A percentile compares a stretch with the other conserved stretches of the same genome.
phyloP scores from a whole-genome alignment of 2,113 vertebrate genomes.

The Rhinopomastus cyanomelas region DNA sequence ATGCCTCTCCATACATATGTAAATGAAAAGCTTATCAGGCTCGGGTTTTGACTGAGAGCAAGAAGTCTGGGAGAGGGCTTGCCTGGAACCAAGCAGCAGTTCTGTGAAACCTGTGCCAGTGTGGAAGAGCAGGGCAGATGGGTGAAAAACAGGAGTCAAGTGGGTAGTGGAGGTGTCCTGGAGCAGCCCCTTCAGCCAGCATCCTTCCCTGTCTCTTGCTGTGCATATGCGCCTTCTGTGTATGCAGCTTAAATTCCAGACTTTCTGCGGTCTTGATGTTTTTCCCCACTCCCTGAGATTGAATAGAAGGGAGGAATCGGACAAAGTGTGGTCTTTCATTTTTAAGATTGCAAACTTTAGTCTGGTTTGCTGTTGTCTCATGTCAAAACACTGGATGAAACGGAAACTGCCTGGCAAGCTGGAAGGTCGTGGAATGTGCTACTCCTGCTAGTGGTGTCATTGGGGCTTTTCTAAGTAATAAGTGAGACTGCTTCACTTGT shows the following conservation, averaged over 20 bases:
- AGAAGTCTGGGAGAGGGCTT: background rate
- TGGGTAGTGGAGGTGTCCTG: background rate
- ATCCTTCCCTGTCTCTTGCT: background rate
- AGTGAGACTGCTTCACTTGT: background rate
- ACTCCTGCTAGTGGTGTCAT: background rate
- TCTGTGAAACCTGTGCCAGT: background rate
- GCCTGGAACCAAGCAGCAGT: background rate
- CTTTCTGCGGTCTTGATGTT: background rate
- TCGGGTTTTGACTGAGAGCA: conserved; percentile 27
- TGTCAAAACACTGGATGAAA: background rate
- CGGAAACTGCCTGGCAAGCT: background rate
- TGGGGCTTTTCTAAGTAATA: background rate
- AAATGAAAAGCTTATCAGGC: conserved; percentile 20
- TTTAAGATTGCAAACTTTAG: background rate
- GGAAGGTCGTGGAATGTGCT: background rate
- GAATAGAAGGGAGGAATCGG: background rate
- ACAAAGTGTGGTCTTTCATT: background rate
- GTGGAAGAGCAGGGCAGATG: background rate
- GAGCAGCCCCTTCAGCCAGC: background rate
- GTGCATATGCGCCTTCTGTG: background rate
- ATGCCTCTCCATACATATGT: conserved; percentile 45
- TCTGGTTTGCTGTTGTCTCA: background rate
- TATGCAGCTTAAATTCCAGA: background rate
- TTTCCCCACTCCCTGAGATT: background rate
- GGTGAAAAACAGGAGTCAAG: background rate